Evolutionary conservation across 2,888 invertebrate genomes (phyloP), one percentile per base, ranked within the genome.

Genomic region (Drosophila prostipennis): DNA sequence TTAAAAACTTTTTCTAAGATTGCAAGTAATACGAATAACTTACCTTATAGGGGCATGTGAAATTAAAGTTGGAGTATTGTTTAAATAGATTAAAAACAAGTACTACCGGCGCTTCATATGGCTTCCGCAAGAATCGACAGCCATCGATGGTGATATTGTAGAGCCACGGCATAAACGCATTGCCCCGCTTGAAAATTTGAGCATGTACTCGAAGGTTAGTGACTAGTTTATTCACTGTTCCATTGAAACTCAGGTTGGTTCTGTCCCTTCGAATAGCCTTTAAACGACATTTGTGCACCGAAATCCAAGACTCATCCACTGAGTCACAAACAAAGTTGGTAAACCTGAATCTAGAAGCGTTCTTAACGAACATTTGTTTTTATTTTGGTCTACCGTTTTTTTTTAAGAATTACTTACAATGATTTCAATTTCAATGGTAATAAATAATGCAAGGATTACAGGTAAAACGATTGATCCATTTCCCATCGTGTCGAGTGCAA

Each of bases 261-360:
- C 6, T 42, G 19, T 11, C 42, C 42, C 42, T 42, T 42, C 19
- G 42, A 42, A 42, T 11, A 2, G 42, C 42, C 42, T 42, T 42
- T 11, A 42, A 42, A 11, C 42, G 42, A 11, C 42, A 42, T 19
- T 11, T 16, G 19, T 42, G 42, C 19, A 42, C 42, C 10, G 19
- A 5, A 11, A 42, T 4, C 42, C 42, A 42, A 42, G 19, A 11
- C 19, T 19, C 19, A 11, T 42, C 19, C 42, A 19, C 19, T 11
- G 42, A 19, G 19, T 42, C 42, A 16, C 42, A 42, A 11, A 42
- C 16, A 42, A 42, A 43, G 43, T 43, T 43, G 23, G 43, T 23
- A n/a, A 42, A 42, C 42, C 11, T 42, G 19, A 42, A 26, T 26
- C 45, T 26, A 8, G 8, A 45, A 45, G 45, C 45, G n/a, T n/a